Percentiles rank a stretch among this genome's conserved stretches.
Conservation (phyloP, 64 coral and sea anemone genomes). For the Platygyra sinensis region DNA sequence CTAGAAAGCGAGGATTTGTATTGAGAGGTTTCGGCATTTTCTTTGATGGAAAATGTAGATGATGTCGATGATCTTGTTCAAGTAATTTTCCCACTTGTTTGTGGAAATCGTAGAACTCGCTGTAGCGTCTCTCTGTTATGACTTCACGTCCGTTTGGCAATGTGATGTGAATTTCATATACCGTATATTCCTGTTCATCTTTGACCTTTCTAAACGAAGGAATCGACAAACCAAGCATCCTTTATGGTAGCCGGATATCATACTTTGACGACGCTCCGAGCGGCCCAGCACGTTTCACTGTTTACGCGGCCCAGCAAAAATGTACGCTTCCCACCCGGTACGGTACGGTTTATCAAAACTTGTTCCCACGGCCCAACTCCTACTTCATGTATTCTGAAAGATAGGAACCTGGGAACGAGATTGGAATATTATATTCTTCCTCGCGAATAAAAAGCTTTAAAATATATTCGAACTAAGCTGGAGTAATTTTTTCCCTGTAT, state of each 20-base stretch:
- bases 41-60: constrained; percentile 83
- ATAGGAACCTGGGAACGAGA: too few relatives aligned
- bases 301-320: too few relatives aligned
- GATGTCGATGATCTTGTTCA: constrained; percentile 56
- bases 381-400: too few relatives aligned
- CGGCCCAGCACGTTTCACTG: neutral
- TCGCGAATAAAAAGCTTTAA: too few relatives aligned
- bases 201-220: constrained; percentile 74
- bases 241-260: neutral
- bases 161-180: constrained; percentile 81
- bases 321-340: too few relatives aligned
- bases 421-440: too few relatives aligned
- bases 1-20: constrained; percentile 72
- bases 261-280: neutral
- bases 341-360: too few relatives aligned
- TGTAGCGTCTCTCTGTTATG: constrained; percentile 66
- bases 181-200: constrained; percentile 81
- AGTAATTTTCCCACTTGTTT: constrained; percentile 70
- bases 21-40: constrained; percentile 68
- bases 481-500: too few relatives aligned
- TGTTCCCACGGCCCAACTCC: too few relatives aligned
- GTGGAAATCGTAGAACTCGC: constrained; percentile 82
- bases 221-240: constrained; percentile 80
- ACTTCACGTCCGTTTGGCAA: constrained; percentile 73
- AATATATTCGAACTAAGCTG: too few relatives aligned